Base-by-base conservation (phyloP, 2,888 invertebrate genomes). In the Campoplex capitator region DNA sequence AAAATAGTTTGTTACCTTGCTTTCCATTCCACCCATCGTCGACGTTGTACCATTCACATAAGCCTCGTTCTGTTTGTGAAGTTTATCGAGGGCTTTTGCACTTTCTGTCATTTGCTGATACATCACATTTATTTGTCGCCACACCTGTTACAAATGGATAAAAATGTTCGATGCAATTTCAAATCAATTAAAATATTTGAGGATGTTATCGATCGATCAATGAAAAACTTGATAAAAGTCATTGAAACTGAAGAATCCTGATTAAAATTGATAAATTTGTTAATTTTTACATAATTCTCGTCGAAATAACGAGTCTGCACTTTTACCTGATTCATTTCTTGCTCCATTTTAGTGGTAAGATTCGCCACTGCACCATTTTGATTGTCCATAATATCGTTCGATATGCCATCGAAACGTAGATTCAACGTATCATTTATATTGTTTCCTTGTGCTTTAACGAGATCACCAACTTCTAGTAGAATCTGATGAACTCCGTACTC, bases 111-210 rank as follows among this genome's bases (percentile, higher is more conserved):
- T 96, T 93, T 98, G 97, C 91, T 97, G 96, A 93, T 97, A 97
- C 97, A 98, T 97, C 83, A 97, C 97, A 88, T 98, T 98, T 90
- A 98, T 98, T 94, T 98, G 98, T 35, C 98, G 95, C 98, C 98
- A 98, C 23, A 98, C 98, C 94, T 94, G 42, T 42, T n/a, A 8
- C 23, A n/a, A 56, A 42, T 1, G 9, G 3, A 42, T 42, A 7
- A 7, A 42, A 42, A 42, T 42, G 7, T 42, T 42, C 3, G 9
- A 42, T 42, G 42, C 42, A 42, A 42, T 23, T 23, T 42, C 7
- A 9, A 42, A 23, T 23, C 23, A 23, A 23, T 23, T 23, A 23
- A 23, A 23, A 23, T 23, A 23, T 23, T 23, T 23, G 23, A 23
- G 23, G 23, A 23, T 23, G 23, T 23, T 23, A 23, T 23, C 23